A percentile compares a stretch with the other conserved stretches of the same genome.
These are phyloP conservation scores for Trachelus stipa DNA, from an alignment of 2,888 invertebrate species.

Conservation along the genomic window DNA sequence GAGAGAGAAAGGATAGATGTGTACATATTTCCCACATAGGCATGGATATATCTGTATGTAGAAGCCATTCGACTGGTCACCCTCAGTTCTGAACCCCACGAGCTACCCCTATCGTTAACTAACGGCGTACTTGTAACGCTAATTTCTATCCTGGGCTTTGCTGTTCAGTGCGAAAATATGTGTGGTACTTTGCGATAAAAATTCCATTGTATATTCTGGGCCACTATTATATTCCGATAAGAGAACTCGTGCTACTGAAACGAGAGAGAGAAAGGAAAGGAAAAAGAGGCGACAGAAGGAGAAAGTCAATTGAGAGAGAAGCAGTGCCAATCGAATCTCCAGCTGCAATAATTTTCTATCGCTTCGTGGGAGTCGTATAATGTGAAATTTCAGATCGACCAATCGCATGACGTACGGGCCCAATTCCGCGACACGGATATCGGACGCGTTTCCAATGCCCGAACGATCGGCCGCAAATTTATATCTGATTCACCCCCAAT, in stretches of 20 bases:
- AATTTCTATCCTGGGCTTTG: slow-evolving; percentile 49
- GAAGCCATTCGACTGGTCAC: slow-evolving; percentile 46
- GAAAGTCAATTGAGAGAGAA: too few species aligned
- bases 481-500: slow-evolving; percentile 53
- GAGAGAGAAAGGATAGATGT: neutral
- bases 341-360: too few species aligned
- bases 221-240: too few species aligned
- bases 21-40: slow-evolving; percentile 19
- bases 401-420: neutral
- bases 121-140: slow-evolving; percentile 53
- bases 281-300: too few species aligned
- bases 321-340: too few species aligned
- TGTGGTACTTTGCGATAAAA: too few species aligned
- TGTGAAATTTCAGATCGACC: too few species aligned
- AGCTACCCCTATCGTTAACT: slow-evolving; percentile 48
- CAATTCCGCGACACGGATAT: slow-evolving; percentile 28
- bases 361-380: too few species aligned
- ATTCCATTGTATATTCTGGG: too few species aligned
- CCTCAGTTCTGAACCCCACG: slow-evolving; percentile 37
- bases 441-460: slow-evolving; percentile 32
- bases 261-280: too few species aligned
- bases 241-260: too few species aligned
- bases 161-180: neutral
- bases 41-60: slow-evolving; percentile 29
- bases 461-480: slow-evolving; percentile 52